Percentiles rank a stretch among this genome's conserved stretches.
Evolutionary conservation across 2,888 invertebrate genomes (phyloP).

Genomic region (Steinernema hermaphroditum): DNA sequence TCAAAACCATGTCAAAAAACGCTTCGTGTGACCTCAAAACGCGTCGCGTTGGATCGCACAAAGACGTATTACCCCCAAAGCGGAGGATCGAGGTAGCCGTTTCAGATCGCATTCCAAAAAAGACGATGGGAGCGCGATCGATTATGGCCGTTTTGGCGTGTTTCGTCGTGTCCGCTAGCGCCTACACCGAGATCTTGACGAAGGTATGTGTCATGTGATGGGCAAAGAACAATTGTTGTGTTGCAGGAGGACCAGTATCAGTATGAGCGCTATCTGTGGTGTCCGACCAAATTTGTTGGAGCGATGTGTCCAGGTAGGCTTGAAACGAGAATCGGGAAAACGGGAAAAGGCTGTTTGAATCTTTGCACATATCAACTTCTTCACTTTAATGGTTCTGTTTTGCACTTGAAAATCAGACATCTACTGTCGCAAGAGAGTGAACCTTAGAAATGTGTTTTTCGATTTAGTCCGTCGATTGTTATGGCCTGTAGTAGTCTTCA

Average conservation of each 20-base stretch:
- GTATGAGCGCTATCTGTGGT: slow-evolving; percentile 21
- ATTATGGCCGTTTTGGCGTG: background rate
- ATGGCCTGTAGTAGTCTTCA: too few species aligned
- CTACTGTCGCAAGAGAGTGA: too few species aligned
- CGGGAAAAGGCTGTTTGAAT: too few species aligned
- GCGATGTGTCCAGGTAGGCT: background rate
- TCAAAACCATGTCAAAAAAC: background rate
- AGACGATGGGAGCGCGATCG: background rate
- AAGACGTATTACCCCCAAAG: background rate
- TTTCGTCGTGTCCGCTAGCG: background rate
- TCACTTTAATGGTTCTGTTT: too few species aligned
- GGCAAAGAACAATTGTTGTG: too few species aligned
- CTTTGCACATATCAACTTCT: too few species aligned
- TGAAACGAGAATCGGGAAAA: too few species aligned
- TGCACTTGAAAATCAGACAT: too few species aligned
- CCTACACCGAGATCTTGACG: slow-evolving; percentile 12
- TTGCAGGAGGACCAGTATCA: slow-evolving; percentile 19
- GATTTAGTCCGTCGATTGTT: too few species aligned
- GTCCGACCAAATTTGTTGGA: background rate
- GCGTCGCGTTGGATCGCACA: background rate
- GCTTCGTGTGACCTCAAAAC: slow-evolving; percentile 11
- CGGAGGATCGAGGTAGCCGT: background rate
- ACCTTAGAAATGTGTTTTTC: too few species aligned
- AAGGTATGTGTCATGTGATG: slow-evolving; percentile 1
- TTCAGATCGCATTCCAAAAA: background rate